Base-by-base conservation (phyloP, 2,888 invertebrate species). In the Encarsia formosa region DNA sequence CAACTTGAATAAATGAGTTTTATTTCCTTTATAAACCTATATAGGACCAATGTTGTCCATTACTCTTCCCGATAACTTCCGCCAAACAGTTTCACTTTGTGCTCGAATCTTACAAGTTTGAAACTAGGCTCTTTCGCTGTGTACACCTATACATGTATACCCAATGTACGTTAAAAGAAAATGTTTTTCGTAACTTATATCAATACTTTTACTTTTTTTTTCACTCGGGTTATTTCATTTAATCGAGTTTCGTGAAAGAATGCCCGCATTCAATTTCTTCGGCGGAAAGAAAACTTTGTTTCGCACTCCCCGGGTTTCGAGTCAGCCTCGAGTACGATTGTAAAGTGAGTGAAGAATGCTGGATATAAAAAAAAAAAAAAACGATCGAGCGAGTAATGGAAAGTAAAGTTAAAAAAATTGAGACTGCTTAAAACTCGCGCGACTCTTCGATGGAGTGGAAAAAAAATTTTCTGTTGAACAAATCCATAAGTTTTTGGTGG, bases 391-490 rank as follows among this genome's bases (percentile, higher is more conserved):
- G 4, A 20, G 11, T 16, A 35, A 15, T 16, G 19, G 9, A 38
- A 16, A 26, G 13, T 26, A 31, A 24, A 37, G n/a, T 35, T 23
- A 37, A n/a, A 23, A 22, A 11, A 18, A 24, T 34, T 22, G 20
- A 11, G 22, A 9, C 22, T 5, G 45, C 6, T 22, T 23, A 56
- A 49, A 52, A 50, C 52, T 39, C 49, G 47, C 34, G 35, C 49
- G 49, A 49, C 43, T 52, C 52, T 49, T 26, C 49, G 46, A 49
- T 52, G 46, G 52, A 52, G 55, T 52, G 57, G 49, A 52, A 54
- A 57, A n/a, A n/a, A n/a, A n/a, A n/a, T n/a, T 55, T 52, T 38
- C 45, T 45, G 16, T 47, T 48, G 52, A 52, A 58, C 52, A 55
- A 47, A 48, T 40, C 47, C 50, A 49, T 44, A 55, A 58, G 48